A percentile compares a stretch with the other conserved stretches of the same genome.
Evolutionary conservation across 1,140 invertebrate genomes (phyloP).

Genomic region (Lasioglossum baleicum): DNA sequence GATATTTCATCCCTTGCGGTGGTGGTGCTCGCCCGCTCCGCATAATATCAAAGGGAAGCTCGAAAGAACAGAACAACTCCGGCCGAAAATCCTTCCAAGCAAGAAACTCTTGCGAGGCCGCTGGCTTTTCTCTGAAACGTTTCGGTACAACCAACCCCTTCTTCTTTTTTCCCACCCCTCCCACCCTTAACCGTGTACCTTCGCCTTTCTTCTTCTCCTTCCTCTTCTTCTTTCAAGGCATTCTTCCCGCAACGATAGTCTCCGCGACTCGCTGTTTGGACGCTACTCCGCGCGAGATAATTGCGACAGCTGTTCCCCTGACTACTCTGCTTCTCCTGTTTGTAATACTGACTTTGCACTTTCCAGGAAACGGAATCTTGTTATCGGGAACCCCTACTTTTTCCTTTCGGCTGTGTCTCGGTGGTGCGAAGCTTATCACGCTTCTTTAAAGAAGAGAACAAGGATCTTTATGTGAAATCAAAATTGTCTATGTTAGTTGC

Average conservation of each 20-base stretch:
- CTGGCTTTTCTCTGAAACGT: slow-evolving; percentile 17
- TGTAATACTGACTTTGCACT: no score
- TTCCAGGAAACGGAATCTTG: no score
- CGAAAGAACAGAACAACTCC: slow-evolving; percentile 18
- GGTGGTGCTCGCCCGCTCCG: not conserved
- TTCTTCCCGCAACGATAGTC: not conserved
- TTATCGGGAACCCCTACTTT: no score
- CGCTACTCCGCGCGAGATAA: slow-evolving; percentile 5
- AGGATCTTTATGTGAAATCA: no score
- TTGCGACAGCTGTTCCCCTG: slow-evolving; percentile 4
- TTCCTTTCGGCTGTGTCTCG: no score
- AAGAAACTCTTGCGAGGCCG: slow-evolving; percentile 9
- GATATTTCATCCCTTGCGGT: slow-evolving; percentile 43
- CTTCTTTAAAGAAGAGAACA: no score
- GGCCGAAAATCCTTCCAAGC: slow-evolving; percentile 30
- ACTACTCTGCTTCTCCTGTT: no score
- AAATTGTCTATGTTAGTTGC: no score
- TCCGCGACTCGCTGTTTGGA: slow-evolving; percentile 28
- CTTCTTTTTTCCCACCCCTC: not conserved
- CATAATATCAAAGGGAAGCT: slow-evolving; percentile 46
- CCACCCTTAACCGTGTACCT: not conserved
- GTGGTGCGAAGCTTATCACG: no score
- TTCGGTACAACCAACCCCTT: not conserved
- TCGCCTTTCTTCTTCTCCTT: not conserved
- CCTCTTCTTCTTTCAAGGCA: no score